These are phyloP conservation scores for Bacillus rossius DNA, from an alignment of 1,140 invertebrate species.

Conservation along the genomic window DNA sequence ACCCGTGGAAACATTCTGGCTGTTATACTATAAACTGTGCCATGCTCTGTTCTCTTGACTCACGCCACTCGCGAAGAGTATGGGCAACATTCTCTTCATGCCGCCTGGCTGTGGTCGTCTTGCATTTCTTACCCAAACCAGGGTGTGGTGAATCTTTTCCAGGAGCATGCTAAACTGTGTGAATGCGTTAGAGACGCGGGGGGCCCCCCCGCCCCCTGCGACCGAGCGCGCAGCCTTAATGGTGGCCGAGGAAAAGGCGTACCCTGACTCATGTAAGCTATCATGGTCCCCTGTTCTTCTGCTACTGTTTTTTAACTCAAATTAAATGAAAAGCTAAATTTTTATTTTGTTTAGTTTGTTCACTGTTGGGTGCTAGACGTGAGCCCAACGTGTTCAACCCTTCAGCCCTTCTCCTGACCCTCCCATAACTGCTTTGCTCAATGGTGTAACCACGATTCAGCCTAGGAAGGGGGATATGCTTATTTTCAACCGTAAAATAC, in stretches of 20 bases:
- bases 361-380: too few species aligned
- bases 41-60: too few species aligned
- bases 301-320: constrained; percentile 29
- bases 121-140: constrained; percentile 27
- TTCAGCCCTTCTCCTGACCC: too few species aligned
- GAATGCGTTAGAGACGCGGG: constrained; percentile 69
- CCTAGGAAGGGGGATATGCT: too few species aligned
- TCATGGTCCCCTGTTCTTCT: constrained; percentile 5
- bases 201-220: constrained; percentile 48
- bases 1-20: too few species aligned
- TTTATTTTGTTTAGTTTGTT: too few species aligned
- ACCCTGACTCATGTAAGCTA: constrained; percentile 74
- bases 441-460: too few species aligned
- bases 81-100: background rate
- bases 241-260: constrained; percentile 70
- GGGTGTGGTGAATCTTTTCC: constrained; percentile 45
- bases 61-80: too few species aligned
- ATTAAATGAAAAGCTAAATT: constrained; percentile 4
- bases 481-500: too few species aligned
- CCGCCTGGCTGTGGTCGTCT: constrained; percentile 6
- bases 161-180: constrained; percentile 84
- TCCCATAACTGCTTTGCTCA: too few species aligned
- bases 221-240: constrained; percentile 68
- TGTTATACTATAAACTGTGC: too few species aligned
- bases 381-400: too few species aligned